phyloP scores from a whole-genome alignment of 1,140 invertebrate species.

The Eubasilissa regina region DNA sequence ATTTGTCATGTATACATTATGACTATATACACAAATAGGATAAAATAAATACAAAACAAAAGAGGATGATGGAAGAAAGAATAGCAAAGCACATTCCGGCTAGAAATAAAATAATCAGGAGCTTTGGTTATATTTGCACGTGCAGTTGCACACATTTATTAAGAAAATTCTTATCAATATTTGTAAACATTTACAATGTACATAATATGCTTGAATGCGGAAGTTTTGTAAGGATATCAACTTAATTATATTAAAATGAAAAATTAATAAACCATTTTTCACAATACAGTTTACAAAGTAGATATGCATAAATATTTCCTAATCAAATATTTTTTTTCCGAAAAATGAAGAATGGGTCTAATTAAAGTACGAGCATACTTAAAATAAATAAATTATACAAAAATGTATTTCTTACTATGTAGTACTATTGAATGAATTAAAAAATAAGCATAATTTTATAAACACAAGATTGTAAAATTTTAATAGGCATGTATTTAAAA shows the following conservation, averaged over 20 bases:
- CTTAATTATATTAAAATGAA: neutral
- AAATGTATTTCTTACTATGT: no score
- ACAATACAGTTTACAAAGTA: conserved; percentile 6
- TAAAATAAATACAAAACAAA: conserved; percentile 7
- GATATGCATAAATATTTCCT: no score
- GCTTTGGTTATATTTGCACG: conserved; percentile 55
- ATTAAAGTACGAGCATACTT: no score
- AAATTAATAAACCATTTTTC: conserved; percentile 20
- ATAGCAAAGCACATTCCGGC: conserved; percentile 50
- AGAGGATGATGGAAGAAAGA: conserved; percentile 30
- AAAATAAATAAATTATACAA: no score
- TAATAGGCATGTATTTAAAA: no score
- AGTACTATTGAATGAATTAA: no score
- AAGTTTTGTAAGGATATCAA: conserved; percentile 8
- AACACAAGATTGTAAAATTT: no score
- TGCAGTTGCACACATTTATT: conserved; percentile 61
- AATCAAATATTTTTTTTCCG: no score
- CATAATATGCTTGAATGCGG: conserved; percentile 33
- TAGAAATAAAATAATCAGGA: conserved; percentile 52
- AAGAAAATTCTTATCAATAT: conserved; percentile 55
- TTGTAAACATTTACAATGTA: conserved; percentile 46
- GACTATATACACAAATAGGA: conserved; percentile 5
- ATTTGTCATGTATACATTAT: neutral
- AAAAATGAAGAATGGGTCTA: no score
- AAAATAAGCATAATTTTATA: no score